These are phyloP conservation scores for Pipa parva DNA, from an alignment of 2,113 vertebrate species.

Conservation along the genomic window DNA sequence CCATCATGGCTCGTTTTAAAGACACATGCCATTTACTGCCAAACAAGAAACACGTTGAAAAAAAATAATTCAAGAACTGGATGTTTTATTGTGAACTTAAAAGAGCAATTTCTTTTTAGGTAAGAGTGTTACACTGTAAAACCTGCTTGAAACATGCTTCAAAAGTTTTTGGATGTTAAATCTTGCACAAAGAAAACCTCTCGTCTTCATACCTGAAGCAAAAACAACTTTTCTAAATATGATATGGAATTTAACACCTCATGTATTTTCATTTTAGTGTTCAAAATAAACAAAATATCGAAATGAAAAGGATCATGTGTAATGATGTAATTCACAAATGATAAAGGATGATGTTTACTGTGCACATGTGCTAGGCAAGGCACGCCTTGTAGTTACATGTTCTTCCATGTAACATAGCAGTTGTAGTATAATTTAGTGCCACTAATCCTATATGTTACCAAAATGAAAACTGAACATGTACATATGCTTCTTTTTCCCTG, in stretches of 20 bases:
- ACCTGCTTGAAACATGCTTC: constrained; percentile 56
- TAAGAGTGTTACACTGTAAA: constrained; percentile 41
- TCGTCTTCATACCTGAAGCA: constrained; percentile 20
- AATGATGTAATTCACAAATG: constrained; percentile 70
- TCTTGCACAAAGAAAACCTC: constrained; percentile 60
- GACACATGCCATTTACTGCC: no score
- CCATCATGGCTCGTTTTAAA: no score
- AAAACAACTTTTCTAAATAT: constrained; percentile 54
- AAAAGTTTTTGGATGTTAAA: constrained; percentile 49
- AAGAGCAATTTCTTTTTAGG: not conserved
- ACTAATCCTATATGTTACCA: constrained; percentile 78
- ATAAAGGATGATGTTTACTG: constrained; percentile 65
- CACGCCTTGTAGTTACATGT: constrained; percentile 66
- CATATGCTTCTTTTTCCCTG: constrained; percentile 55
- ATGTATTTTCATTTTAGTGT: constrained; percentile 65
- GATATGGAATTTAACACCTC: constrained; percentile 62
- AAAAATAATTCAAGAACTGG: no score
- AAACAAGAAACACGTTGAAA: no score
- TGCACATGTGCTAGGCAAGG: constrained; percentile 64
- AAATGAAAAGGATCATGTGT: constrained; percentile 63
- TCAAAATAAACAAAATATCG: constrained; percentile 60
- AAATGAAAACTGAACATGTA: constrained; percentile 56
- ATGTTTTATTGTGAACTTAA: not conserved
- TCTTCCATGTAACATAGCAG: constrained; percentile 77
- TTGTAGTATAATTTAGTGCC: constrained; percentile 78